A percentile compares a stretch with the other conserved stretches of the same genome.
These are phyloP conservation scores for Sternotherus odoratus DNA, from an alignment of 2,797 vertebrate species.

Conservation along the genomic window DNA sequence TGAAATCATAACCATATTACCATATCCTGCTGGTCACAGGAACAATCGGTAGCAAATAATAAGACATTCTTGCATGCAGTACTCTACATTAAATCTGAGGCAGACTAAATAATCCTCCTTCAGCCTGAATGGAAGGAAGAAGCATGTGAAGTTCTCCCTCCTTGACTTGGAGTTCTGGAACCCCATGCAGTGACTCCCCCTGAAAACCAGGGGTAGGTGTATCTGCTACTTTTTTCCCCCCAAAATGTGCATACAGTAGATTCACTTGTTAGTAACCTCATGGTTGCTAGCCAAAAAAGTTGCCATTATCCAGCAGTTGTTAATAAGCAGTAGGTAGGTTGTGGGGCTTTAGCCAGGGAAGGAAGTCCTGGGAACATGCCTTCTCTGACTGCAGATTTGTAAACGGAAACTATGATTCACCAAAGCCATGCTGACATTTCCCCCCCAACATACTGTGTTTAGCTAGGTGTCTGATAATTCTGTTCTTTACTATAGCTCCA, in stretches of 20 bases:
- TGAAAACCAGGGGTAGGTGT: background rate
- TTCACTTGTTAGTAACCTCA: background rate
- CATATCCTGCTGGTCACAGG: background rate
- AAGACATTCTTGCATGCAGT: background rate
- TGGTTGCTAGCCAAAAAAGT: background rate
- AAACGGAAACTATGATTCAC: background rate
- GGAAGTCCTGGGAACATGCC: background rate
- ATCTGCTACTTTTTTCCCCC: background rate
- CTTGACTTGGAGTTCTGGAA: background rate
- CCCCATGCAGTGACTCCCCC: background rate
- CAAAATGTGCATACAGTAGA: fast-evolving
- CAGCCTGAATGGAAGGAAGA: background rate
- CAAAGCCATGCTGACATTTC: background rate
- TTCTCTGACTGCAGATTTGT: background rate
- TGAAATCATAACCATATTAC: background rate
- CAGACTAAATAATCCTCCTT: background rate
- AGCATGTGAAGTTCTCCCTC: background rate
- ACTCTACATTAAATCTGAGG: background rate
- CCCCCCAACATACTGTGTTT: background rate
- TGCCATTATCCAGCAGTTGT: background rate
- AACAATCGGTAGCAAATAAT: background rate
- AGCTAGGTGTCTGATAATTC: background rate
- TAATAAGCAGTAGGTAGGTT: background rate
- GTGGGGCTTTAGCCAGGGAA: background rate
- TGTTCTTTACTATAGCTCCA: background rate